Conservation (phyloP, 2,888 invertebrate genomes). For the Ochlodes sylvanus region DNA sequence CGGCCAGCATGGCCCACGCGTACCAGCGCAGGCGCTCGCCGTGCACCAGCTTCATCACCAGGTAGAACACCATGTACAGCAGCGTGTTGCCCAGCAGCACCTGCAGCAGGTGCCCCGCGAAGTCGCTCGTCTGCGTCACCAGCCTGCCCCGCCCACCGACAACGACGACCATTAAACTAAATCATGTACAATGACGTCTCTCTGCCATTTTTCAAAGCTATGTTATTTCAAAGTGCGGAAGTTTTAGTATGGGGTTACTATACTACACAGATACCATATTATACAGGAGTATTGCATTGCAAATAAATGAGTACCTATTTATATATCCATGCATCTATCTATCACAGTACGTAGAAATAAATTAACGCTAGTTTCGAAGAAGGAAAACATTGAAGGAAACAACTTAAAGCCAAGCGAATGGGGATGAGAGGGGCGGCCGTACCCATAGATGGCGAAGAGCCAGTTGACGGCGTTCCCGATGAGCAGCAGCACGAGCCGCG, state of each 20-base stretch:
- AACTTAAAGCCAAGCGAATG: neutral
- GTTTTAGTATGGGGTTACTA: too few relatives aligned
- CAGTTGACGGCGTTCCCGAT: slow-evolving; percentile 88
- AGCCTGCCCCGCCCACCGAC: slow-evolving; percentile 62
- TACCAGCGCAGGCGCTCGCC: slow-evolving; percentile 87
- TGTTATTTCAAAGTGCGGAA: too few relatives aligned
- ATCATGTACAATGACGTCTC: too few relatives aligned
- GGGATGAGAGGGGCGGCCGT: neutral
- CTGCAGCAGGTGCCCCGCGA: slow-evolving; percentile 91
- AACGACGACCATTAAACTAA: too few relatives aligned
- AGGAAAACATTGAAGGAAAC: too few relatives aligned
- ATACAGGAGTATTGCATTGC: too few relatives aligned
- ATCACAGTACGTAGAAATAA: too few relatives aligned
- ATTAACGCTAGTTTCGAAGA: too few relatives aligned
- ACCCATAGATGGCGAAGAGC: slow-evolving; percentile 89
- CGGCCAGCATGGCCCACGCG: slow-evolving; percentile 86
- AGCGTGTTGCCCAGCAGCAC: slow-evolving; percentile 94
- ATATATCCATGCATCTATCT: too few relatives aligned
- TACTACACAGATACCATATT: too few relatives aligned
- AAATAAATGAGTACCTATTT: too few relatives aligned
- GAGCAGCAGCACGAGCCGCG: slow-evolving; percentile 85
- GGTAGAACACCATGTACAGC: slow-evolving; percentile 92
- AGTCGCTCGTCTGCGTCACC: slow-evolving; percentile 87
- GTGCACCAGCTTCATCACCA: slow-evolving; percentile 92
- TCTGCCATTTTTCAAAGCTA: too few relatives aligned